Conservation (phyloP, 2,797 vertebrate species). For the Pseudomugil gertrudae region DNA sequence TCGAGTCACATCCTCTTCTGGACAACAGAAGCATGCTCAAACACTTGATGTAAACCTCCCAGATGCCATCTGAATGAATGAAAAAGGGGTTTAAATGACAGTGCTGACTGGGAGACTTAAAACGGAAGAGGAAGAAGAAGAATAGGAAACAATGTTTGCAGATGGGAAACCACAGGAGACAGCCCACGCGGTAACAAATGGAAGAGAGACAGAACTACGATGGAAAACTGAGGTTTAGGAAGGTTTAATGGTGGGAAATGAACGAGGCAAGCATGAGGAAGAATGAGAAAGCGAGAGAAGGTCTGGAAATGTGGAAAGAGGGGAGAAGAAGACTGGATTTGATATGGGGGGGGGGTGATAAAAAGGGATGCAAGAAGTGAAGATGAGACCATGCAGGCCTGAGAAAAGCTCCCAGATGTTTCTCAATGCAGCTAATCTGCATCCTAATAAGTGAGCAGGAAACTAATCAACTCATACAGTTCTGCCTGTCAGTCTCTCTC, state of each 20-base stretch:
- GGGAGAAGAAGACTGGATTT: slow-evolving; percentile 26
- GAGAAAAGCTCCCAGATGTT: slow-evolving; percentile 81
- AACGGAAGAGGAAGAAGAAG: slow-evolving; percentile 23
- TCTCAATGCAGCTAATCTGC: slow-evolving; percentile 81
- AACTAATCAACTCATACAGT: slow-evolving; percentile 81
- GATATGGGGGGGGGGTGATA: slow-evolving; percentile 26
- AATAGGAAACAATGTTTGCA: slow-evolving; percentile 41
- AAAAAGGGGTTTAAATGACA: slow-evolving; percentile 48
- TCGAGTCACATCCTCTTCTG: slow-evolving; percentile 56
- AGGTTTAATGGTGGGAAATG: slow-evolving; percentile 40
- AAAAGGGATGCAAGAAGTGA: slow-evolving; percentile 40
- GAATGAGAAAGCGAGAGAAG: slow-evolving; percentile 14
- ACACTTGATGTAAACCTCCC: slow-evolving; percentile 58
- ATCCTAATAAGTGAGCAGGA: slow-evolving; percentile 82
- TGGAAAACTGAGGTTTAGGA: slow-evolving; percentile 34
- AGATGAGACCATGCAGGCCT: slow-evolving; percentile 23
- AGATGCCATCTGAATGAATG: slow-evolving; percentile 38
- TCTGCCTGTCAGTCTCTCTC: slow-evolving; percentile 72
- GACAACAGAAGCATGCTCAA: slow-evolving; percentile 41
- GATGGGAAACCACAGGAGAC: slow-evolving; percentile 32
- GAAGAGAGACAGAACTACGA: slow-evolving; percentile 27
- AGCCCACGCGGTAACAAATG: slow-evolving; percentile 21
- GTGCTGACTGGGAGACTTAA: slow-evolving; percentile 43
- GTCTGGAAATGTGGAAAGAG: slow-evolving; percentile 19
- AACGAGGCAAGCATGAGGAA: slow-evolving; percentile 15